Base-by-base conservation (phyloP, 30 jellyfish, hydroid and myxozoan genomes). In the Pseudorhiza aurosa region DNA sequence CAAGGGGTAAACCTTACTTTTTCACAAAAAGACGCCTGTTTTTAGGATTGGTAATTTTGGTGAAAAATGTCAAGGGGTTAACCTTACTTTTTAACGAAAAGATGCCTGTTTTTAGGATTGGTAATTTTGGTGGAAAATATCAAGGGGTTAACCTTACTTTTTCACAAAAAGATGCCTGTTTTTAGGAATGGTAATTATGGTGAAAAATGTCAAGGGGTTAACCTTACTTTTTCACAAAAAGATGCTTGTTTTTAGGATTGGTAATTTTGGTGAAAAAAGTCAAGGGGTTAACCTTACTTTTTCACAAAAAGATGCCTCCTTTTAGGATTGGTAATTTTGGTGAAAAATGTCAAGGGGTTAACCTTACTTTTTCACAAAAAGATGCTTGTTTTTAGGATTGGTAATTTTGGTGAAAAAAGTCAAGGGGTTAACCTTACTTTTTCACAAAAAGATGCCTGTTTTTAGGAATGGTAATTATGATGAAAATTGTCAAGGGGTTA, bases 191-290 rank as follows among this genome's bases (percentile, higher is more conserved):
- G 22, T 46, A 2, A 1, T 10, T 36, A 4, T 65, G 37, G 15
- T 15, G 24, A 1, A 29, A 65, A 37, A 36, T 31, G 7, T 29
- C 4, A 37, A 65, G 80, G 80, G 65, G 37, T 36, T 65, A 65
- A 25, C 45, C 80, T 65, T 65, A 36, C 65, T 46, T 36, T 65
- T 65, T 65, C 21, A 26, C 43, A 22, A 63, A 65, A 65, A 65
- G n/a, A 14, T 12, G 6, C 1, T 26, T 19, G n/a, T 0, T 0
- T 18, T 62, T 37, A 28, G 2, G 11, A n/a, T 62, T 31, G 32
- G 57, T 35, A 28, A 2, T 5, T 62, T 10, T 62, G 30, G 33
- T 4, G 36, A 9, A 53, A 53, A 53, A 14, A n/a, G 8, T 36
- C 33, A 53, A 53, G 67, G 67, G 39, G 19, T n/a, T 53, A 53